A percentile compares a stretch with the other conserved stretches of the same genome.
Evolutionary conservation across 92 coral and sea anemone genomes (phyloP).

Genomic region (Porites cylindrica): DNA sequence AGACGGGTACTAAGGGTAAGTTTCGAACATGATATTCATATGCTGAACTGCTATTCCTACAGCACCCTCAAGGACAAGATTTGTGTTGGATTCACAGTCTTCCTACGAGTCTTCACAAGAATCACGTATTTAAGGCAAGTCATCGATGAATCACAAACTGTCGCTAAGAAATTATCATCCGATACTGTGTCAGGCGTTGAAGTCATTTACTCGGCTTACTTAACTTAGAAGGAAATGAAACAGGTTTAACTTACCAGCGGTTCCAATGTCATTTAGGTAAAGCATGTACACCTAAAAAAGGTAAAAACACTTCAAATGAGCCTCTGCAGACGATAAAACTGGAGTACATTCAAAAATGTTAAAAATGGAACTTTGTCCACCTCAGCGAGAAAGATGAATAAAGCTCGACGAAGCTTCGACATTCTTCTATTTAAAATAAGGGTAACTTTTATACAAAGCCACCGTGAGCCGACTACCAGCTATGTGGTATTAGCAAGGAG

Average conservation of each 20-base stretch:
- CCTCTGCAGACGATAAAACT: neutral
- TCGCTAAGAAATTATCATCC: too few species aligned
- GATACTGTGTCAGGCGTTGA: too few species aligned
- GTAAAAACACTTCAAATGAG: neutral
- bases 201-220: too few species aligned
- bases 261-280: neutral
- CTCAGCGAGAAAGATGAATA: neutral
- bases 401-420: neutral
- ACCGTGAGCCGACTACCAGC: too few species aligned
- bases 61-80: too few species aligned
- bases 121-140: too few species aligned
- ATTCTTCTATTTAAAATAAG: neutral
- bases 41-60: too few species aligned
- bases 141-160: too few species aligned
- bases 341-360: neutral
- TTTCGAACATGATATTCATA: too few species aligned
- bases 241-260: conserved; percentile 16
- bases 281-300: conserved; percentile 6
- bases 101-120: too few species aligned
- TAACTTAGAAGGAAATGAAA: neutral
- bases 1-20: neutral
- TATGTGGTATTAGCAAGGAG: neutral
- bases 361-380: neutral
- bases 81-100: too few species aligned
- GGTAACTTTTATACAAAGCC: neutral